A percentile compares a stretch with the other conserved stretches of the same genome.
phyloP scores from a whole-genome alignment of 37 sponge, comb jelly and placozoan species.

The Crambe crambe region DNA sequence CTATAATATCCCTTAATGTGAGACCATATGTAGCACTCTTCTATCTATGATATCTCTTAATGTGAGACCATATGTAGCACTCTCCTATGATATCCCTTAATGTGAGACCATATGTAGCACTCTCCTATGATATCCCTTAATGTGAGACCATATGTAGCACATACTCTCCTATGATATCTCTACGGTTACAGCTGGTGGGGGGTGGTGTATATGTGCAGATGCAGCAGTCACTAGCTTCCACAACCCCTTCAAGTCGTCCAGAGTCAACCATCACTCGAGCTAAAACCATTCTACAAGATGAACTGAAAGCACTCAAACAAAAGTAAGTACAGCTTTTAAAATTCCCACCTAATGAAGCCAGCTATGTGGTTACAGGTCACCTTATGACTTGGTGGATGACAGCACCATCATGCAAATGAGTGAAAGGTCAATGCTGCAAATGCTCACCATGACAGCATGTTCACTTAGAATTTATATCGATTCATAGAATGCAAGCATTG shows the following conservation, averaged over 20 bases:
- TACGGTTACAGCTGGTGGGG: too few relatives aligned
- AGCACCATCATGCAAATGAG: constrained; percentile 49
- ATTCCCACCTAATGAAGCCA: neutral
- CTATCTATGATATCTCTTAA: too few relatives aligned
- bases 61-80: too few relatives aligned
- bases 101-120: too few relatives aligned
- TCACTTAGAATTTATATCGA: too few relatives aligned
- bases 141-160: too few relatives aligned
- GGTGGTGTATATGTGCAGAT: neutral
- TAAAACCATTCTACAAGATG: neutral
- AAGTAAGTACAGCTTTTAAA: neutral
- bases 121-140: too few relatives aligned
- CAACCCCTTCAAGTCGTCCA: neutral
- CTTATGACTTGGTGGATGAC: constrained; percentile 32
- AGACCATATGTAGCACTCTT: too few relatives aligned
- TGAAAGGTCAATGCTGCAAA: constrained; percentile 7
- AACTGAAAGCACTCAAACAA: constrained; percentile 9
- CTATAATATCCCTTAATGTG: too few relatives aligned
- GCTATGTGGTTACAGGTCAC: neutral
- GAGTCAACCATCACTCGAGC: constrained; percentile 8
- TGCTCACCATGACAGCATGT: neutral
- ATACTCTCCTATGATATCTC: too few relatives aligned
- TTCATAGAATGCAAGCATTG: constrained; percentile 21
- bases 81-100: too few relatives aligned
- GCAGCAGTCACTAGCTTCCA: neutral